phyloP scores from a whole-genome alignment of 2,888 invertebrate species.

The Dioctria linearis region DNA sequence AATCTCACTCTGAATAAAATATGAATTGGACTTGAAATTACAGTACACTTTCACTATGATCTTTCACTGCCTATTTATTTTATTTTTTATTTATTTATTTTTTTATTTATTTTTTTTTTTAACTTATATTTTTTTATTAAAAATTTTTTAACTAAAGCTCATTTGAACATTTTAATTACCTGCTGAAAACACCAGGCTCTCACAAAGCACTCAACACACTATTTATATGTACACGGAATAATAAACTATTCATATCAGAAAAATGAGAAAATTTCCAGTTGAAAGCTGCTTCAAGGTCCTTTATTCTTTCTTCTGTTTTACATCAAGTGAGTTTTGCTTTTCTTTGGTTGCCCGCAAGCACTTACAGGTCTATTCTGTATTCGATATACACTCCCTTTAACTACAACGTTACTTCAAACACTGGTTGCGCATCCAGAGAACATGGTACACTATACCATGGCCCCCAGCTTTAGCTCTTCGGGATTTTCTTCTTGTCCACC shows the following conservation, averaged over 20 bases:
- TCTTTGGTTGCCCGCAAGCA: slow-evolving; percentile 11
- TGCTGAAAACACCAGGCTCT: slow-evolving; percentile 52
- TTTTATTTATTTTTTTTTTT: background rate
- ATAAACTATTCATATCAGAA: background rate
- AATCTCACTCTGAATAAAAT: too few species aligned
- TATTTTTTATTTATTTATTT: background rate
- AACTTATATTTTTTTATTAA: background rate
- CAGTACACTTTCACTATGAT: background rate
- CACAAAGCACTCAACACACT: slow-evolving; percentile 4
- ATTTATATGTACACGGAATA: background rate
- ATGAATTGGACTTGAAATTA: too few species aligned
- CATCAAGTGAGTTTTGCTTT: slow-evolving; percentile 26
- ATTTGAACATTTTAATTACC: slow-evolving; percentile 46
- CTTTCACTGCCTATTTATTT: background rate
- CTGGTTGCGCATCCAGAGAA: slow-evolving; percentile 58
- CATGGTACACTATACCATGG: slow-evolving; percentile 24
- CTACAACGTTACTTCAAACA: slow-evolving; percentile 49
- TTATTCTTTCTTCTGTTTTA: slow-evolving; percentile 37
- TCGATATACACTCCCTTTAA: slow-evolving; percentile 23
- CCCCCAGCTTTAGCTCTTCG: slow-evolving; percentile 15
- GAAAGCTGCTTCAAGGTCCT: slow-evolving; percentile 29
- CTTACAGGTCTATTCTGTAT: slow-evolving; percentile 17
- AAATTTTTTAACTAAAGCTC: background rate
- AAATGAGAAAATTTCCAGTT: slow-evolving; percentile 17
- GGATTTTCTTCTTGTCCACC: slow-evolving; percentile 22